Evolutionary conservation across 2,888 invertebrate species (phyloP).

Genomic region (Lasioglossum zephyrum): DNA sequence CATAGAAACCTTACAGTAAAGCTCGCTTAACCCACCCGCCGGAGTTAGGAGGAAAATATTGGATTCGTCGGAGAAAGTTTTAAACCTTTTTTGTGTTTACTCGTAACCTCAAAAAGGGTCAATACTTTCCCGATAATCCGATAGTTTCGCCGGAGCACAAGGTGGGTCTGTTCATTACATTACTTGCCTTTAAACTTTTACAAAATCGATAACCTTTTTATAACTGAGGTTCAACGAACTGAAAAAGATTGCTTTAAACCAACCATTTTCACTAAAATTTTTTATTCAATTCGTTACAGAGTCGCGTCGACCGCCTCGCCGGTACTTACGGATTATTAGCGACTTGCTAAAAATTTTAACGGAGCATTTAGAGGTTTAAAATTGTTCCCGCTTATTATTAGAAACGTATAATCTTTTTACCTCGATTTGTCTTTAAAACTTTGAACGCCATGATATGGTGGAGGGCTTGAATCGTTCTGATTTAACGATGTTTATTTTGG

Average conservation of each 20-base stretch:
- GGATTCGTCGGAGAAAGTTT: not conserved
- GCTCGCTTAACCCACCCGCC: not conserved
- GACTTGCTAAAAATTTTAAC: too few species aligned
- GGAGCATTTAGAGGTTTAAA: too few species aligned
- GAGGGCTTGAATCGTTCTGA: too few species aligned
- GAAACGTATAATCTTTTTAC: too few species aligned
- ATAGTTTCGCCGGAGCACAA: not conserved
- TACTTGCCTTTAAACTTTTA: not conserved
- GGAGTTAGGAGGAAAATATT: not conserved
- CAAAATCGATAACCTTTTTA: not conserved
- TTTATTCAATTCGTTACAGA: not conserved
- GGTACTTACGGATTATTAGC: too few species aligned
- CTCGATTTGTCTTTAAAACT: too few species aligned
- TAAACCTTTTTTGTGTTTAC: constrained; percentile 1
- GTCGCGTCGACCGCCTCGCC: not conserved
- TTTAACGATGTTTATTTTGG: too few species aligned
- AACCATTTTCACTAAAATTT: not conserved
- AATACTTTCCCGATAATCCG: constrained; percentile 7
- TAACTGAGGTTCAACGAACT: not conserved
- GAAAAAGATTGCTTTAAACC: not conserved
- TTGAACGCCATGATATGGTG: too few species aligned
- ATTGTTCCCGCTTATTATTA: too few species aligned
- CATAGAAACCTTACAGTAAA: not conserved
- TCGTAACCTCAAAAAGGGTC: not conserved
- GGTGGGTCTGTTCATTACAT: not conserved